These are phyloP conservation scores for Astyanax mexicanus DNA, from an alignment of 2,797 vertebrate genomes.

Conservation along the genomic window DNA sequence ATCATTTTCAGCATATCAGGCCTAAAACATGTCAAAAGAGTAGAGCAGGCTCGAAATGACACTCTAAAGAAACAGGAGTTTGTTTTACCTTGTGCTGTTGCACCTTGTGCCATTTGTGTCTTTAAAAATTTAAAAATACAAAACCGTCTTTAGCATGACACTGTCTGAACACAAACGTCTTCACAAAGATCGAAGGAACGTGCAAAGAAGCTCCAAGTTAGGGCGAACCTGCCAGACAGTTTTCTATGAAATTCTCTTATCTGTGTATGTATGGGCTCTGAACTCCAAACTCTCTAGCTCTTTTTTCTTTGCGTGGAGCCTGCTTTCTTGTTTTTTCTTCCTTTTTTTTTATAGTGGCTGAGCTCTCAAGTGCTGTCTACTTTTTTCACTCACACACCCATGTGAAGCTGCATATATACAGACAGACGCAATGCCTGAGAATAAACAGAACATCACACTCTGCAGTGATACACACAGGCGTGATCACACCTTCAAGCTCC, in stretches of 20 bases:
- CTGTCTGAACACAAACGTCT: neutral
- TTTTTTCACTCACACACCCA: conserved; percentile 23
- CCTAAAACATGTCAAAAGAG: neutral
- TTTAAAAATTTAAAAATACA: conserved; percentile 7
- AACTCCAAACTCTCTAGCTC: conserved; percentile 30
- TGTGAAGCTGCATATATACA: conserved; percentile 43
- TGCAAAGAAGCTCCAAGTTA: neutral
- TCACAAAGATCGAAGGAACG: conserved; percentile 20
- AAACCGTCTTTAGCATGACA: conserved; percentile 20
- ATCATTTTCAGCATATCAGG: neutral
- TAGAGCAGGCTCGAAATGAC: neutral
- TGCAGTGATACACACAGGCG: conserved; percentile 31
- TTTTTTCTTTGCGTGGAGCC: neutral
- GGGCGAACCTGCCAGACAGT: conserved; percentile 21
- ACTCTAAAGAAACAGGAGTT: neutral
- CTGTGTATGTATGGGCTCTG: conserved; percentile 20
- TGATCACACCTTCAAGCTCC: conserved; percentile 47
- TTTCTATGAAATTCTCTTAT: conserved; percentile 30
- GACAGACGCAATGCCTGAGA: conserved; percentile 33
- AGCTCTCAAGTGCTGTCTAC: conserved; percentile 17
- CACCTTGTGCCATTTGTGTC: neutral
- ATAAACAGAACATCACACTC: conserved; percentile 50
- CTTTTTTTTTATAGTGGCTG: conserved; percentile 24
- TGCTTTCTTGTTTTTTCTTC: neutral
- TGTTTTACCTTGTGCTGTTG: neutral